Base-by-base conservation (phyloP, 2,888 invertebrate genomes). In the Drosophila mimetica region DNA sequence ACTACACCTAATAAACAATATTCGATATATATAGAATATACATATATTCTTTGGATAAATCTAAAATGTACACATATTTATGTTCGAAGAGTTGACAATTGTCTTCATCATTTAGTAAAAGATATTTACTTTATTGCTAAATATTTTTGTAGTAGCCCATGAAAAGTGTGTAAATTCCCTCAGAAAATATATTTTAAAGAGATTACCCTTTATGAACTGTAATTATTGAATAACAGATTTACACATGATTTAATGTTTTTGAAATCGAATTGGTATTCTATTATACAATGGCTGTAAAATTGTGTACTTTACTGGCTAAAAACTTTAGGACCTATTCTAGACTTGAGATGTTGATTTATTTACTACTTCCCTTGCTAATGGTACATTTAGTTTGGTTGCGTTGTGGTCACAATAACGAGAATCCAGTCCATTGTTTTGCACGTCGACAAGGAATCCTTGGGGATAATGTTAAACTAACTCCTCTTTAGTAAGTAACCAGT, bases 1-100 rank as follows among this genome's bases (percentile, higher is more conserved):
- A 60, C 18, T 67, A 60, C 71, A 57, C 25, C 18, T 70, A 64
- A 70, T 59, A 59, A 67, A 66, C 36, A 42, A 50, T 46, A 34
- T 58, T 67, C 50, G 58, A 51, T 57, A 39, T 51, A 69, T 46
- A 51, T 69, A 69, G 44, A 60, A 61, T 61, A 61, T 22, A 60
- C 28, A 58, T 42, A 42, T 42, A 42, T 58, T 59, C 36, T 46
- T 60, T 61, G 36, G 61, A 46, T 60, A 61, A 46, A 36, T 25
- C 16, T 11, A 25, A 5, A 4, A 4, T 44, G 9, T 44, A 28
- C 11, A 13, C n/a, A 32, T 32, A 32, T 32, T 32, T 18, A 34
- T 25, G n/a, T 25, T n/a, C 11, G n/a, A 34, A 11, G n/a, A 11
- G 2, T n/a, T 28, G 3, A 55, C 8, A 16, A 32, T 16, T 22